These are phyloP conservation scores for Coregonus sp. DNA, from an alignment of 2,797 vertebrate species.

Conservation along the genomic window DNA sequence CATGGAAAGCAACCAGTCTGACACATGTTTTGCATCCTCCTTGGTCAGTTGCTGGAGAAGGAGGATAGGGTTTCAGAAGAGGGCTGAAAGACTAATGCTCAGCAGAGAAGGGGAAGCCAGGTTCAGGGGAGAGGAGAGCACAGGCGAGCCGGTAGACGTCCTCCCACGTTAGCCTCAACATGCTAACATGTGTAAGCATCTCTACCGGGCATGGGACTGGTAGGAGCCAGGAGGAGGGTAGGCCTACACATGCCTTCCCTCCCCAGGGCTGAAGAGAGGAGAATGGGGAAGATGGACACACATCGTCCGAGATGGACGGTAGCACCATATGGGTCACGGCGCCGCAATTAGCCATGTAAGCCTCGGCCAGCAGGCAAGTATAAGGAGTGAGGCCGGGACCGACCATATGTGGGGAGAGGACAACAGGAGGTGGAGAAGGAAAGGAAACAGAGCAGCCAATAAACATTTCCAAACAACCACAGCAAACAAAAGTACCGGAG, in stretches of 20 bases:
- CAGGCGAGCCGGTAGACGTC: slow-evolving; percentile 44
- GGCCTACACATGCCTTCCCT: neutral
- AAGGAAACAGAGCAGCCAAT: slow-evolving; percentile 67
- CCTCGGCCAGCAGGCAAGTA: slow-evolving; percentile 30
- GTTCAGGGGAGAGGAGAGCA: slow-evolving; percentile 30
- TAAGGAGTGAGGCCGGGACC: slow-evolving; percentile 21
- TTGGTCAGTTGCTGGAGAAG: slow-evolving; percentile 37
- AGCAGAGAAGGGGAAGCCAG: slow-evolving; percentile 34
- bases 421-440: slow-evolving; percentile 60
- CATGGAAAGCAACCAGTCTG: slow-evolving; percentile 45
- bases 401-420: slow-evolving; percentile 57
- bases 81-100: slow-evolving; percentile 36
- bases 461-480: slow-evolving; percentile 67
- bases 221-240: neutral
- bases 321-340: slow-evolving; percentile 57
- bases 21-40: slow-evolving; percentile 32
- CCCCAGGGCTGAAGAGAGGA: neutral
- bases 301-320: slow-evolving; percentile 54
- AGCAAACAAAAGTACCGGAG: slow-evolving; percentile 43
- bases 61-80: slow-evolving; percentile 51
- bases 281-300: slow-evolving; percentile 7
- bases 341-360: slow-evolving; percentile 58
- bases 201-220: neutral
- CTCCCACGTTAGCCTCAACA: slow-evolving; percentile 26
- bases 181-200: neutral